Base-by-base conservation (phyloP, 2,797 vertebrate genomes). In the Pelobates cultripes region DNA sequence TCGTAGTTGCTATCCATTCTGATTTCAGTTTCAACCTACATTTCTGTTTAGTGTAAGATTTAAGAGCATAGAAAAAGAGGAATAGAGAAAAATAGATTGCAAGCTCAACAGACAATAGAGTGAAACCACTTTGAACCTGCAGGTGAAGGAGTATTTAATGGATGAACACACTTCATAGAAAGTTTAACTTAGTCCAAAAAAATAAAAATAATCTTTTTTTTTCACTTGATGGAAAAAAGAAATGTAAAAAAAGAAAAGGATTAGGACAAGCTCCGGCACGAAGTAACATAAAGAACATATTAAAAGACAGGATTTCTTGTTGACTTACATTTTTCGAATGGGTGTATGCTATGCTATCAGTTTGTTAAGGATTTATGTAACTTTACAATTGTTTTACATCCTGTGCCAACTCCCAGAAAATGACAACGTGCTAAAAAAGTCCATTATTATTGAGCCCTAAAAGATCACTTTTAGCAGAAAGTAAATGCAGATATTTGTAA, bases 291-390 rank as follows among this genome's bases (percentile, higher is more conserved):
- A 77, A 84, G 66, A 64, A 83, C 84, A 84, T 42, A 66, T 84
- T 90, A 88, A 89, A 90, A 85, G 86, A 89, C 81, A 86, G 86
- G 85, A 92, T 88, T 89, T 86, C 83, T 81, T 91, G 88, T 88
- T 90, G 88, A 89, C 91, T 91, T 88, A 89, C 91, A 91, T 92
- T 91, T 93, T 91, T 93, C 89, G 80, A 55, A 77, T 86, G 92
- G 92, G 92, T 85, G 91, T 92, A 90, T 84, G 77, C 82, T 57
- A 67, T 90, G 85, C 89, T 86, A 85, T 84, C 72, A 75, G 70
- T 86, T 86, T 89, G 86, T 88, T 81, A 86, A 82, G 88, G 87
- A 86, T 91, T 92, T 86, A 84, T 76, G 80, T 82, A 88, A 86
- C 87, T 78, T 88, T 85, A 85, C 85, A 84, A 66, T 75, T 86